A percentile compares a stretch with the other conserved stretches of the same genome.
phyloP scores from a whole-genome alignment of 2,888 invertebrate species.

The Campoplex capitator region DNA sequence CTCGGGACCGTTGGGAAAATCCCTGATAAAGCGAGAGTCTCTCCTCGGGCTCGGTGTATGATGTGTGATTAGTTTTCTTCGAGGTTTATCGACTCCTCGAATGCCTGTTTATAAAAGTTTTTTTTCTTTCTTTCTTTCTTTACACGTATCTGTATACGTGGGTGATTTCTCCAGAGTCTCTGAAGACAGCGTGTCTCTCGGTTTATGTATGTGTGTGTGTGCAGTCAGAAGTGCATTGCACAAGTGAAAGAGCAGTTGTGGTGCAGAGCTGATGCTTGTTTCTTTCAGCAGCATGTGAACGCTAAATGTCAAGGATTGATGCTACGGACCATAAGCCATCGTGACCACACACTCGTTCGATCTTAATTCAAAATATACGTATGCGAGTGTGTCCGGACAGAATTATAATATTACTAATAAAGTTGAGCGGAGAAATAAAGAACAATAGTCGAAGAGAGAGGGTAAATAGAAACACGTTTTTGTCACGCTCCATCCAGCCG shows the following conservation, averaged over 20 bases:
- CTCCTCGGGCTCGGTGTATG: neutral
- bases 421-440: slow-evolving; percentile 42
- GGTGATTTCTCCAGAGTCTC: slow-evolving; percentile 8
- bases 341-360: slow-evolving; percentile 36
- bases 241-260: slow-evolving; percentile 79
- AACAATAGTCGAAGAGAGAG: slow-evolving; percentile 55
- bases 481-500: slow-evolving; percentile 55
- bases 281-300: slow-evolving; percentile 53
- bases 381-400: neutral
- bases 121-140: too few relatives aligned
- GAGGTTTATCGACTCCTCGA: slow-evolving; percentile 33
- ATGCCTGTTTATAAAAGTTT: neutral
- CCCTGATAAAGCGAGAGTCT: slow-evolving; percentile 22
- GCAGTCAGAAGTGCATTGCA: slow-evolving; percentile 73
- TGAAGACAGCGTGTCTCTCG: neutral
- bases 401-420: slow-evolving; percentile 32
- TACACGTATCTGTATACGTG: neutral
- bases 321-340: slow-evolving; percentile 54
- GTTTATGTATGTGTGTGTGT: slow-evolving; percentile 40
- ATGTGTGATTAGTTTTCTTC: slow-evolving; percentile 38
- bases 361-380: slow-evolving; percentile 34
- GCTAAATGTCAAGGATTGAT: slow-evolving; percentile 71
- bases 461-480: slow-evolving; percentile 52
- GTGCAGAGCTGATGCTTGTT: slow-evolving; percentile 55
- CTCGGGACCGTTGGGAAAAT: slow-evolving; percentile 7